Base-by-base conservation (phyloP, 2,888 invertebrate species). In the Aporophyla nigra region DNA sequence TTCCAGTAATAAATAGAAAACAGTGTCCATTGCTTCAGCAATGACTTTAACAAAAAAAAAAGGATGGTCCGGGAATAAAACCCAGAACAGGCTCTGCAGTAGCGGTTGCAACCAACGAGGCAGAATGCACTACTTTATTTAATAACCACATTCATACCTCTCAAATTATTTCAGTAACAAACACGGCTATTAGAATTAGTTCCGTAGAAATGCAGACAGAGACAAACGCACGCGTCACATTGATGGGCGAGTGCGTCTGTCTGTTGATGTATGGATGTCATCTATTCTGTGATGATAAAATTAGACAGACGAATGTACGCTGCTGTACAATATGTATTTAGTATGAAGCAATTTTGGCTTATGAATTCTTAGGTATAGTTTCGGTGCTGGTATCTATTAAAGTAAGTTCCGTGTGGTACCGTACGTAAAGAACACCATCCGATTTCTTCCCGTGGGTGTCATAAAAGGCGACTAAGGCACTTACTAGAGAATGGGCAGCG, bases 231-330 rank as follows among this genome's bases (percentile, higher is more conserved):
- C 84, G 61, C 66, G 78, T 72, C 83, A 71, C 86, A 88, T 90
- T 89, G 90, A 90, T 90, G 89, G 76, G 78, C 80, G 74, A 80
- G 77, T 77, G 78, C 58, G 84, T 76, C 79, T 83, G 82, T 70
- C 54, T 72, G 70, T 81, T 89, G 89, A 91, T 88, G 80, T 87
- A 91, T 89, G 76, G 58, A 67, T 67, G 87, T 80, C 84, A 87
- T 90, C 82, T 85, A 84, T 82, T 74, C 77, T 82, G 76, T 80
- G 78, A 80, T 86, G 83, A 76, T 83, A 85, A 81, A 86, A 86
- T 87, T 87, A 87, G 86, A 86, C 59, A 59, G 1, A 14, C n/a
- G 5, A 7, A 27, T 43, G 53, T 40, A 49, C 19, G 43, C n/a
- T 54, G 43, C 14, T 61, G 33, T 19, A 72, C 54, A 62, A 62